Base-by-base conservation (phyloP, 2,888 invertebrate species). In the Parnassius orleans region DNA sequence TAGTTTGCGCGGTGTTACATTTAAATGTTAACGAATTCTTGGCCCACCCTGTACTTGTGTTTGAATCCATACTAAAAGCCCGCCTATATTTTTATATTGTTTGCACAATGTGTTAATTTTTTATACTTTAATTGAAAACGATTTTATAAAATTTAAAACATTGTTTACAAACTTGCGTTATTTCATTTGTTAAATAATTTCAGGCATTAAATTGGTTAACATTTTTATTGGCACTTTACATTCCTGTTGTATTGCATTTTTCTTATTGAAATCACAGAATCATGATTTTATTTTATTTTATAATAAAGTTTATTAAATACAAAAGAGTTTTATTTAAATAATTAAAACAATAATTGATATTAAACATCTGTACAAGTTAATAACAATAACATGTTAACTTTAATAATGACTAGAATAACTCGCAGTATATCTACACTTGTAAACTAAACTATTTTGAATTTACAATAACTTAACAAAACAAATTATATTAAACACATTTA, bases 381-480 rank as follows among this genome's bases (percentile, higher is more conserved):
- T 76, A 83, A 80, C 75, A 75, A 75, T 72, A 71, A 65, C 63
- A 75, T 77, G 78, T 83, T 81, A 81, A 57, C 53, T 62, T 74
- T 56, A 70, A 67, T 81, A 86, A 78, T 89, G 90, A 90, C 90
- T 90, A 90, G 90, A 90, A 71, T 75, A 71, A 85, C 88, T 87
- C 87, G 60, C 61, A 63, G 64, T 75, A 72, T 54, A 50, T 62
- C 48, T 62, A 58, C 58, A 62, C 7, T 46, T 43, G 19, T 9
- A 48, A 48, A 44, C 33, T 43, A 54, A 44, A 54, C 44, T 11
- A 33, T 33, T 33, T 33, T 11, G 3, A 11, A 46, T 3, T 46
- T 46, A 46, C n/a, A 11, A n/a, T 46, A 11, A n/a, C 46, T 12
- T 46, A 46, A 46, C 46, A 46, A 48, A 48, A 43, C 43, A 43